Base-by-base conservation (phyloP, 2,888 invertebrate species). In the Seira sanloemensis region DNA sequence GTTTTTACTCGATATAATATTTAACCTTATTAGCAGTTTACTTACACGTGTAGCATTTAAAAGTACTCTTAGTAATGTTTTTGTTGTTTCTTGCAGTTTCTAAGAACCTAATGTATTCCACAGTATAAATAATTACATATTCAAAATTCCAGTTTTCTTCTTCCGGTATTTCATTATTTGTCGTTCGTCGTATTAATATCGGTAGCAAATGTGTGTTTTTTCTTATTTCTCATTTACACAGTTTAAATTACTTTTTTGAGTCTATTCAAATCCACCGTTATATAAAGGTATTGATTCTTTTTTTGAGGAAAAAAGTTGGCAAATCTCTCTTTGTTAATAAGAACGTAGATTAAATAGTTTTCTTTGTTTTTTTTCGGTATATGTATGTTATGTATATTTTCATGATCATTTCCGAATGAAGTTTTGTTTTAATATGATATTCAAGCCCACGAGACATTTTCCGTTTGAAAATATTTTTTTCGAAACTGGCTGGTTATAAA, bases 111-210 rank as follows among this genome's bases (percentile, higher is more conserved):
- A 58, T 58, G 7, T 12, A n/a, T 58, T 58, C 58, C 58, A 18
- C 58, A 4, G 4, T n/a, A 58, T 9, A 58, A 58, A 58, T 58
- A 16, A n/a, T 58, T 4, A 58, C 18, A 58, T 37, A 37, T 12
- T 37, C n/a, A n/a, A 37, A 9, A 37, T 37, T 37, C 37, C 37
- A 37, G 12, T 37, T 37, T 58, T 58, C 58, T 18, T 18, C 58
- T 4, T n/a, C n/a, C 2, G 2, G n/a, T 58, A 18, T 18, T n/a
- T 58, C 58, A 58, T 58, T 58, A 58, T 58, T 58, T 58, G 58
- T 58, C 58, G n/a, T 16, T 18, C n/a, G 58, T 58, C 37, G 58
- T 58, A 58, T 58, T 58, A 58, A 58, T 58, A 58, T 12, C n/a
- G 58, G 58, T 58, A 58, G 58, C 58, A 58, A 58, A 58, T 9